Base-by-base conservation (phyloP, 2,888 invertebrate species). In the Julus scanicus region DNA sequence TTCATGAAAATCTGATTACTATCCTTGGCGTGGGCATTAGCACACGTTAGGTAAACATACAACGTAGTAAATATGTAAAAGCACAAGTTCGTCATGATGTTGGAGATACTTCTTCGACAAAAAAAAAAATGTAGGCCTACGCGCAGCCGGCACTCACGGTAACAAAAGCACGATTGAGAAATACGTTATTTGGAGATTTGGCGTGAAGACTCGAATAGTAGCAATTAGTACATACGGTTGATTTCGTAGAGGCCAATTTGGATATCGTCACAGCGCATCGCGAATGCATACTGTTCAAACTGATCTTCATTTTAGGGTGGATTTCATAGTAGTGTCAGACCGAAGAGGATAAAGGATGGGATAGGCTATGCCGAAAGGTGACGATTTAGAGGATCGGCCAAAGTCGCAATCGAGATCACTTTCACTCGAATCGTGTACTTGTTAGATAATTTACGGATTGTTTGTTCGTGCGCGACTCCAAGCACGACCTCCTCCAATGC, bases 1-100 rank as follows among this genome's bases (percentile, higher is more conserved):
- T 88, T 88, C 88, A 88, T 88, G 53, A 48, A 88, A 48, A 88
- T 88, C 57, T 86, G 57, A 86, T 86, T 86, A 57, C 63, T 86
- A 57, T 86, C 63, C 57, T 20, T 6, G n/a, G 37, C 48, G 37
- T 53, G 63, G 17, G 48, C 85, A 29, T 85, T 0, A 13, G 49
- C 29, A 39, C 85, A 85, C 20, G 85, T 1, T 13, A 85, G 49
- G 85, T 29, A 85, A 80, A 80, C 3, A 37, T 37, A 80, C 15
- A 80, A 15, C 44, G 44, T 11, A 13, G 29, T 8, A 11, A 85
- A 44, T 11, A 44, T 44, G 85, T 85, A 44, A 17, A 85, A 44
- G 80, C 37, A 37, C 37, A 15, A 80, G 85, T 85, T 85, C 44
- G 85, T 85, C 85, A 85, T 85, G 80, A 3, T 80, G 80, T 71